Evolutionary conservation across 1,140 invertebrate genomes (phyloP).

Genomic region (Panagrolaimus sp.): DNA sequence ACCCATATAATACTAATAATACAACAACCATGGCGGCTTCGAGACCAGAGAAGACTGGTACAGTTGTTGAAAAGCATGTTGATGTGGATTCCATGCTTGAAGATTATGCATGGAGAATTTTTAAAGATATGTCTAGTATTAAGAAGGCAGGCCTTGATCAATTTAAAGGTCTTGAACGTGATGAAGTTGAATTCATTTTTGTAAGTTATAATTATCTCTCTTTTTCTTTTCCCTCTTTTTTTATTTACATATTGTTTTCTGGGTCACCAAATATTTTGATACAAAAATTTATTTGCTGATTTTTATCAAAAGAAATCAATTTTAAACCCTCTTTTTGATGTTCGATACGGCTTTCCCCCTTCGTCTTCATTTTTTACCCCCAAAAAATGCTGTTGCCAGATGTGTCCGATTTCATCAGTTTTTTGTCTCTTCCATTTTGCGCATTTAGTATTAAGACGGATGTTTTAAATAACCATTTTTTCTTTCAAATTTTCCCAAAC

Average conservation of each 20-base stretch:
- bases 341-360: no score
- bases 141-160: constrained; percentile 59
- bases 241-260: constrained; percentile 22
- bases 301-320: constrained; percentile 9
- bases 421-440: no score
- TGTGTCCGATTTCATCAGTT: no score
- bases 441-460: no score
- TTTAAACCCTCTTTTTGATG: neutral
- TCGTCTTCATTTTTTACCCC: no score
- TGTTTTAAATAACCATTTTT: no score
- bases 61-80: constrained; percentile 49
- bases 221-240: constrained; percentile 14
- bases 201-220: constrained; percentile 42
- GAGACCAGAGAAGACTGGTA: neutral
- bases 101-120: constrained; percentile 61
- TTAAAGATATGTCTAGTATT: constrained; percentile 57
- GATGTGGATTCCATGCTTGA: constrained; percentile 61
- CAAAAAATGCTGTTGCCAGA: no score
- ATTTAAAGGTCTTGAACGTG: constrained; percentile 52
- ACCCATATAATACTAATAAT: neutral
- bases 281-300: constrained; percentile 7
- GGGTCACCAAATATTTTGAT: neutral
- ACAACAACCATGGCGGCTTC: constrained; percentile 5
- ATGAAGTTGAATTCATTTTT: constrained; percentile 54
- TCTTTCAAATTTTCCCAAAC: no score